Evolutionary conservation across 1,140 invertebrate genomes (phyloP), one percentile per base, ranked within the genome.

Genomic region (Drosophila ambigua): DNA sequence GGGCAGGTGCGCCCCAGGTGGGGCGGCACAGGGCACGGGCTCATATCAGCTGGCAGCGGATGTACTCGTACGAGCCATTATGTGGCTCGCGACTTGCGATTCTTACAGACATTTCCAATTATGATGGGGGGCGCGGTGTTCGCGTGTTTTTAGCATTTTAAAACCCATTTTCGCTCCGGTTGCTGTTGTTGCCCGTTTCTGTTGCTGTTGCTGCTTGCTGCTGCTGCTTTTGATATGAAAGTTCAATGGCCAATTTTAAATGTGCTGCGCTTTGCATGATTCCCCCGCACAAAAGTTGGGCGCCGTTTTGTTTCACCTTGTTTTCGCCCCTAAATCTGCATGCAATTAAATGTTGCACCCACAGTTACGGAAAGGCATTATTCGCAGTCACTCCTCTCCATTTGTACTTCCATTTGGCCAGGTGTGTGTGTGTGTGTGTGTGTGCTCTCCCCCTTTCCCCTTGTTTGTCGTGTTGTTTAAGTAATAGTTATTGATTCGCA

Each of bases 211-310:
- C 31, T 9, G 9, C 2, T 11, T 43, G 62, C 54, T 75, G 64
- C 35, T 65, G 64, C 45, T 41, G 51, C 35, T 50, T 69, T 69
- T 71, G 82, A 87, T 85, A 87, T 68, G 20, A 85, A 85, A 82
- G 82, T 85, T 85, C 82, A 85, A 78, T 87, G 82, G 78, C 82
- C 82, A 85, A 74, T 81, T 75, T 60, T 31, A 78, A 67, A 74
- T 76, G 53, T 79, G 78, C 52, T 62, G 48, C n/a, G 64, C 68
- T 87, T 52, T 71, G 61, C 67, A 73, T 68, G 53, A 49, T 43
- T 55, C 35, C 64, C 35, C 35, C 35, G 9, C 11, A 48, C 48
- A 51, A 41, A 63, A 51, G 26, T 63, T 63, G 55, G 72, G 76
- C 66, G 66, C 76, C 80, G 81, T 48, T 72, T 79, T 62, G 53